These are phyloP conservation scores for Gadus chalcogrammus DNA, from an alignment of 2,113 vertebrate species.

Conservation along the genomic window DNA sequence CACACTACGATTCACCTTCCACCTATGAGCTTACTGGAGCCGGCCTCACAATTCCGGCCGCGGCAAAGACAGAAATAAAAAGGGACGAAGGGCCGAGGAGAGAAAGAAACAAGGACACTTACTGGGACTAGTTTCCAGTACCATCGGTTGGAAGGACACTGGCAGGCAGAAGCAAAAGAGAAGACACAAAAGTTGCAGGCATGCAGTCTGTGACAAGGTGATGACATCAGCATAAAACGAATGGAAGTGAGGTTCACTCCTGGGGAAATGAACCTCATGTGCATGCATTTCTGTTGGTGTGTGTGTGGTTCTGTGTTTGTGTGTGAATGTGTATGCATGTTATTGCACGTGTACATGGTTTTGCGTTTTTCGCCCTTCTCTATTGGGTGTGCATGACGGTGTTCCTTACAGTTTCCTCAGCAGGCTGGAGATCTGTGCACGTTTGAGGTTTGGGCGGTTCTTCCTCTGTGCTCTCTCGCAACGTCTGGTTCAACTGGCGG, in stretches of 20 bases:
- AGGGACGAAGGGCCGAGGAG: constrained; percentile 10
- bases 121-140: constrained; percentile 79
- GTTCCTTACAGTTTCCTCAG: constrained; percentile 73
- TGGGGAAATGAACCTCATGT: neutral
- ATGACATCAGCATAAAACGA: too few relatives aligned
- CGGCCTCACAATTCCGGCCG: constrained; percentile 35
- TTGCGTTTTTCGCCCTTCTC: too few relatives aligned
- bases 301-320: too few relatives aligned
- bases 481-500: constrained; percentile 75
- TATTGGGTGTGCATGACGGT: constrained; percentile 12
- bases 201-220: too few relatives aligned
- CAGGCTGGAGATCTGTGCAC: constrained; percentile 67
- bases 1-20: constrained; percentile 13
- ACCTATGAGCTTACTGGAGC: neutral
- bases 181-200: neutral
- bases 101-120: constrained; percentile 50
- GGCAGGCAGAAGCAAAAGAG: constrained; percentile 41
- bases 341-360: neutral
- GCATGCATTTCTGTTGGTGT: too few relatives aligned
- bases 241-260: too few relatives aligned
- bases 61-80: constrained; percentile 9
- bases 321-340: constrained; percentile 10
- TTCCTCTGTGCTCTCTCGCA: constrained; percentile 79
- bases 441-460: constrained; percentile 63
- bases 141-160: constrained; percentile 72